Base-by-base conservation (phyloP, 2,888 invertebrate genomes). In the Branchipolynoe longqiensis region DNA sequence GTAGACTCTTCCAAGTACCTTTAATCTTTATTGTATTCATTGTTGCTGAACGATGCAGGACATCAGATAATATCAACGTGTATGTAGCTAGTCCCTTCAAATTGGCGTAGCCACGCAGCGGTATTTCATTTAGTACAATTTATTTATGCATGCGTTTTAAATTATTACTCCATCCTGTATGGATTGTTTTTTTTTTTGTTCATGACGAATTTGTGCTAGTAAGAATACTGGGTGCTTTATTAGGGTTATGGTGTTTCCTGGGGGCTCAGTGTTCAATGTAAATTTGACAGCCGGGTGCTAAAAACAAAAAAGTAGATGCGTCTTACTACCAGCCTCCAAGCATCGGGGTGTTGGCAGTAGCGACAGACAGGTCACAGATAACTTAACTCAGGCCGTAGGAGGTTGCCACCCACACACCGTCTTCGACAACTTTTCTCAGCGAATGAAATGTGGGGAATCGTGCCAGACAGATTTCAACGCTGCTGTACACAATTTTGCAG, bases 11-110 rank as follows among this genome's bases (percentile, higher is more conserved):
- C 48, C 48, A 48, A 18, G 18, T 48, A 48, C 8, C 8, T 48
- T 48, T 12, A 48, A n/a, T n/a, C n/a, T n/a, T n/a, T n/a, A n/a
- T n/a, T 28, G 25, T 62, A 25, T 62, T 36, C 22, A 12, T 36
- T 36, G 6, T 36, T 69, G 69, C 18, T 38, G n/a, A 69, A 69
- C 33, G 69, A 69, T 69, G 69, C 69, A 69, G 69, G 69, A 69
- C 69, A 69, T 69, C 69, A 69, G 3, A 33, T 59, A 69, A 2
- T 62, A 25, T 62, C 6, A n/a, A 62, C 31, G 62, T n/a, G 38
- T 62, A 36, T 69, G 12, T 69, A 69, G 33, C n/a, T 33, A 69
- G 4, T 25, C 8, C 38, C 12, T 4, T 31, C 22, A 3, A 62
- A 33, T 62, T 31, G 33, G 14, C n/a, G n/a, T 58, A 58, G 58